Evolutionary conservation across 2,888 invertebrate species (phyloP).

Genomic region (Epinotia ramella): DNA sequence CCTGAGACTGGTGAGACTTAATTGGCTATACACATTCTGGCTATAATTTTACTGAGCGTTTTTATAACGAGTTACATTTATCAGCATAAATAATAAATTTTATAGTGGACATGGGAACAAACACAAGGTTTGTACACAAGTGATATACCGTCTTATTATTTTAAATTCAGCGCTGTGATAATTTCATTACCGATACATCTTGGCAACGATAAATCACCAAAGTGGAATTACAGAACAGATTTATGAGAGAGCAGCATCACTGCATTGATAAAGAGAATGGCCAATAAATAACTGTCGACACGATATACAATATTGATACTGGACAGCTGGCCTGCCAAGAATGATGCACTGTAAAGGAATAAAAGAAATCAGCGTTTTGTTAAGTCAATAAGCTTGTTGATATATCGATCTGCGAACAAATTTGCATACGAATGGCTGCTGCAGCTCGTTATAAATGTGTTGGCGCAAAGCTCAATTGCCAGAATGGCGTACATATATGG

Average conservation of each 20-base stretch:
- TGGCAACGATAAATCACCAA: constrained; percentile 39
- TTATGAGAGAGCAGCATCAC: constrained; percentile 40
- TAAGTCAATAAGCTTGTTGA: constrained; percentile 29
- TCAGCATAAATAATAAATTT: not conserved
- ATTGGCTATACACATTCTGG: not conserved
- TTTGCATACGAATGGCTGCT: constrained; percentile 18
- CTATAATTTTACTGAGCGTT: not conserved
- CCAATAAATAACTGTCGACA: constrained; percentile 38
- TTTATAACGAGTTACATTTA: not conserved
- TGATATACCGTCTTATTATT: constrained; percentile 12
- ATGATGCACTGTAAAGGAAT: constrained; percentile 29
- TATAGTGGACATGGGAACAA: not conserved
- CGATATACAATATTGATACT: constrained; percentile 24
- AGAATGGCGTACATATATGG: not conserved
- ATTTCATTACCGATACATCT: constrained; percentile 38
- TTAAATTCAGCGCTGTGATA: constrained; percentile 32
- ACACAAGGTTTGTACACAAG: not conserved
- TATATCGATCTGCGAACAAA: constrained; percentile 13
- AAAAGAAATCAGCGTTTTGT: constrained; percentile 34
- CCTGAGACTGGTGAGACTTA: not conserved
- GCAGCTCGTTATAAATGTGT: not conserved
- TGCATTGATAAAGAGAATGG: constrained; percentile 44
- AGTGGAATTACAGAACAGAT: constrained; percentile 39
- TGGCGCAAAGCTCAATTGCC: not conserved
- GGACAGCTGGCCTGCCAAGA: constrained; percentile 22